These are phyloP conservation scores for Cladorhizidae sp. DNA, from an alignment of 37 sponge, comb jelly and placozoan species.

Conservation along the genomic window DNA sequence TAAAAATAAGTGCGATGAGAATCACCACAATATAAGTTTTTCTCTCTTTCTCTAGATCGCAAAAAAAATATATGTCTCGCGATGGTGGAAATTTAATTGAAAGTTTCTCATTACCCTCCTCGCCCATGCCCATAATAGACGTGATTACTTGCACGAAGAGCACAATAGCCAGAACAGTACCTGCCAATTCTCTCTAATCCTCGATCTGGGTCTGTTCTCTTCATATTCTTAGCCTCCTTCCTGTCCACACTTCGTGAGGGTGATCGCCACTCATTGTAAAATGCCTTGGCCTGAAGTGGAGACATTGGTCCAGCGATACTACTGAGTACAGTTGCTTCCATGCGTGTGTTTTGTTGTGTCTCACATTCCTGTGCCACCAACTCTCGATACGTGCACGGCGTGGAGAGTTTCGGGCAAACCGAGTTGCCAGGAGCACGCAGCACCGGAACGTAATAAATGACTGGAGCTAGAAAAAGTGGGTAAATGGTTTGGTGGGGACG, in stretches of 20 bases:
- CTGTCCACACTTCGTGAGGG: slow-evolving; percentile 48
- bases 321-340: slow-evolving; percentile 30
- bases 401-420: slow-evolving; percentile 81
- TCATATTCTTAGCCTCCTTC: slow-evolving; percentile 46
- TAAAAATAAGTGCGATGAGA: too few relatives aligned
- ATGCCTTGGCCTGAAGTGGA: slow-evolving; percentile 64
- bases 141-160: too few relatives aligned
- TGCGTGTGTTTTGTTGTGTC: not conserved
- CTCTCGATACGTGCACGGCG: slow-evolving; percentile 41
- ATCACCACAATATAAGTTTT: not conserved
- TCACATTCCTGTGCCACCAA: not conserved
- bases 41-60: not conserved
- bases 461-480: slow-evolving; percentile 39
- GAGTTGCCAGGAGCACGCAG: slow-evolving; percentile 88
- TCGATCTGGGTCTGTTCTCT: slow-evolving; percentile 80
- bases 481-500: not conserved
- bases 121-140: not conserved
- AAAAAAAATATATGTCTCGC: not conserved
- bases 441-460: slow-evolving; percentile 84
- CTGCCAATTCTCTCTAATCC: slow-evolving; percentile 93
- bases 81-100: too few relatives aligned
- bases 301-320: slow-evolving; percentile 89
- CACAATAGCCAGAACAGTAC: too few relatives aligned
- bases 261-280: slow-evolving; percentile 79
- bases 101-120: not conserved